Evolutionary conservation across 2,797 vertebrate genomes (phyloP), one percentile per base, ranked within the genome.

Genomic region (Chiroxiphia lanceolata): DNA sequence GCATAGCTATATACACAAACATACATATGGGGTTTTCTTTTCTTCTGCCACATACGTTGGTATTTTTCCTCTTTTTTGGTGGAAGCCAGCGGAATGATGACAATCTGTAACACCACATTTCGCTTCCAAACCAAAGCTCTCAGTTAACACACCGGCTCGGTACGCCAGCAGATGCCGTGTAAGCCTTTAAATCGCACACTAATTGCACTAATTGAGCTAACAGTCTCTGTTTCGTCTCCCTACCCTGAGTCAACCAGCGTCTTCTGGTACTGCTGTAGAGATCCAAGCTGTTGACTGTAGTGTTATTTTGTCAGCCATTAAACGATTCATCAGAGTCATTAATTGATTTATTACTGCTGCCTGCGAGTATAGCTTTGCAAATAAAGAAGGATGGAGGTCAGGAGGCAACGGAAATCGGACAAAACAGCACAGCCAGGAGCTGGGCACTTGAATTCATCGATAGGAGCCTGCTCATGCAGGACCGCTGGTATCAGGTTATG

Each of bases 301-400:
- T 97, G 97, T 98, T 98, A 98, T 97, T 98, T 98, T 98, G 98
- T 98, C 98, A 98, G 98, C 97, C 98, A 98, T 98, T 98, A 98
- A 98, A 98, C 97, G 97, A 98, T 98, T 98, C 98, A 97, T 98
- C 97, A 95, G 97, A 98, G 98, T 98, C 98, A 98, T 98, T 98
- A 98, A 98, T 98, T 98, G 98, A 98, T 98, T 98, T 98, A 98
- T 98, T 98, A 98, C 98, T 36, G 94, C 97, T 97, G 98, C 97
- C 98, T 98, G 97, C 47, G 82, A 96, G 94, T 97, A 98, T 97
- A 97, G 97, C 97, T 98, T 98, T 97, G 97, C 98, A 98, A 98
- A 98, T 98, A 98, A 97, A 98, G 98, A 98, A 97, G 96, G 97
- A 98, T 97, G 97, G 96, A 98, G 98, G 97, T 98, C 98, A 97